phyloP scores from a whole-genome alignment of 2,888 invertebrate genomes.

The Trachelus troglodyta region DNA sequence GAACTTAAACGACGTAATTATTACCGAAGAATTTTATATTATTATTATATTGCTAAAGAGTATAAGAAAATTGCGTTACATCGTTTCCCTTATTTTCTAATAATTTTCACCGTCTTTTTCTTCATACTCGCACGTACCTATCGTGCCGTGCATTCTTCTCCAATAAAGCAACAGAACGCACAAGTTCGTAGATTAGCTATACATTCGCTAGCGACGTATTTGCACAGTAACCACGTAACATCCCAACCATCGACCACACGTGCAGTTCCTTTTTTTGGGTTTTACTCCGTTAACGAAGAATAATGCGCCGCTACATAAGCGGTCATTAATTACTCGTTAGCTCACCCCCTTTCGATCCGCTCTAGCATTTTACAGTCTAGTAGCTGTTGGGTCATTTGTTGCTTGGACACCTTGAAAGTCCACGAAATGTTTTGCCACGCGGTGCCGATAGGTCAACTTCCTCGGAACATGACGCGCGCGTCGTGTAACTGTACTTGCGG shows the following conservation, averaged over 20 bases:
- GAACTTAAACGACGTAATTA: background rate
- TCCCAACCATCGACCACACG: background rate
- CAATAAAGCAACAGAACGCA: background rate
- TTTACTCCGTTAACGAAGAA: background rate
- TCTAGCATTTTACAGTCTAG: background rate
- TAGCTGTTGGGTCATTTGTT: background rate
- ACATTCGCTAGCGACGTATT: background rate
- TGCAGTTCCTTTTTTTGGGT: background rate
- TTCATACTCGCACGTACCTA: background rate
- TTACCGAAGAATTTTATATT: background rate
- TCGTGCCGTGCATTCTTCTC: background rate
- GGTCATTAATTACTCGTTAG: background rate
- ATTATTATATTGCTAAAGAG: background rate
- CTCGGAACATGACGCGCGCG: background rate
- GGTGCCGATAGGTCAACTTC: background rate
- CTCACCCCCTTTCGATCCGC: background rate
- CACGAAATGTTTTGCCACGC: background rate
- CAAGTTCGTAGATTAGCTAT: background rate
- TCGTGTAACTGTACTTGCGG: background rate
- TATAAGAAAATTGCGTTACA: no score
- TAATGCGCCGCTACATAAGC: background rate
- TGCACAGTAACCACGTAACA: background rate
- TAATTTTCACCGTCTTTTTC: background rate
- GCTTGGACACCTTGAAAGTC: background rate
- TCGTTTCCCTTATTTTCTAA: background rate